Evolutionary conservation across 1,140 invertebrate species (phyloP), one percentile per base, ranked within the genome.

Genomic region (Philaenus spumarius): DNA sequence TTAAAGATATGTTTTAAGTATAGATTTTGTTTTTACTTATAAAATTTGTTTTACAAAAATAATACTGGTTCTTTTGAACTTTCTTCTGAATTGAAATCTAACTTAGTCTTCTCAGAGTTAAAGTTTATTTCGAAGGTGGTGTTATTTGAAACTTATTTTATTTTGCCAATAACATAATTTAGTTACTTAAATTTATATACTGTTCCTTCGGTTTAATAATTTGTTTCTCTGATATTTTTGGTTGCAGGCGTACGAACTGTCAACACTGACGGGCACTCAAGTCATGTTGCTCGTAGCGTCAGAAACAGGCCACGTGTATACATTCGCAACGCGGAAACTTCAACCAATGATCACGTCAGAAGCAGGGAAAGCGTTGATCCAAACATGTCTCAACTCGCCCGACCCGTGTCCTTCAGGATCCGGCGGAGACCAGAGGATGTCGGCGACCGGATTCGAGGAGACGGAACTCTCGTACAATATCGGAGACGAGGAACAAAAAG

Each of bases 281-380:
- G 96, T 99, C 72, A 97, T 96, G 93, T 76, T 97, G 54, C 77
- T 97, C 67, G 94, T 97, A 55, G 94, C 93, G 26, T 94, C 90
- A 34, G 94, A 97, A 74, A 97, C 93, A 12, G 94, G 97, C 3
- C 97, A 99, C 78, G 97, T 99, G 64, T 99, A 99, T 77, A 99
- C 97, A 47, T 99, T 98, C 79, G 97, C 97, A 30, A 99, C 97
- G 46, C 81, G 94, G 55, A 99, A 99, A 75, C 80, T 99, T 40
- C 95, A 99, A 74, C 97, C 97, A 48, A 99, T 99, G 95, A 99
- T 99, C 71, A 97, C 94, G 14, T 97, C 93, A 66, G 97, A 99
- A 70, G 93, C 94, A 55, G 97, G 97, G 46, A 99, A 99, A 75
- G 89, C 93, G 45, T 80, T 99, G 46, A 99, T 99, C 68, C 96